A percentile compares a stretch with the other conserved stretches of the same genome.
Evolutionary conservation across 1,140 invertebrate species (phyloP).

Genomic region (Zophobas morio): DNA sequence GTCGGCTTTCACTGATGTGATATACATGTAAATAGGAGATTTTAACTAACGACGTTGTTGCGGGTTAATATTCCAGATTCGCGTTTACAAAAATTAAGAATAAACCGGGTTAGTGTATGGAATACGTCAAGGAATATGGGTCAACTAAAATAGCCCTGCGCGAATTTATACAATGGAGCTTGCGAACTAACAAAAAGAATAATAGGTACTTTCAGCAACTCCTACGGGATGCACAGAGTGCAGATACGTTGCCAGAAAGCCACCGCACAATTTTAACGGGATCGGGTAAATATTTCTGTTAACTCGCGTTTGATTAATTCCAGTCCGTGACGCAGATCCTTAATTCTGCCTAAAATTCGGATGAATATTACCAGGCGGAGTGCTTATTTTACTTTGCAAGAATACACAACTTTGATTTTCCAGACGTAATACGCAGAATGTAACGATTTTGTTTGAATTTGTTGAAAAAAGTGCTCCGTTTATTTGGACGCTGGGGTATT

Average conservation of each 20-base stretch:
- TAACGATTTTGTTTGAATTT: constrained; percentile 25
- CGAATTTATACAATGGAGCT: no score
- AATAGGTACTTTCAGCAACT: no score
- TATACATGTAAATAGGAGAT: constrained; percentile 25
- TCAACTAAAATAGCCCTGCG: neutral
- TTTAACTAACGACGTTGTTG: constrained; percentile 15
- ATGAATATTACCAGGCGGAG: neutral
- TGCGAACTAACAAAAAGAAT: no score
- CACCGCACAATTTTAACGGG: constrained; percentile 28
- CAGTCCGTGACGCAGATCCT: constrained; percentile 13
- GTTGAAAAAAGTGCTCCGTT: constrained; percentile 1
- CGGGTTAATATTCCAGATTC: no score
- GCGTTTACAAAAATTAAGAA: no score
- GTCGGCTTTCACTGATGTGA: constrained; percentile 5
- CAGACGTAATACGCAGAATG: constrained; percentile 37
- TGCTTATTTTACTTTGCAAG: constrained; percentile 34
- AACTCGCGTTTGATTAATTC: constrained; percentile 7
- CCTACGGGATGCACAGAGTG: no score
- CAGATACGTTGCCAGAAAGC: neutral
- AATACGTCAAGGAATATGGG: neutral
- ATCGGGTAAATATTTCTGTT: constrained; percentile 21
- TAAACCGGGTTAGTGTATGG: no score
- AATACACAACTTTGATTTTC: constrained; percentile 22
- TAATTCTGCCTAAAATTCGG: constrained; percentile 25
- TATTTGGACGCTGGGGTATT: neutral